Evolutionary conservation across 2,888 invertebrate species (phyloP).

Genomic region (Serripes groenlandicus): DNA sequence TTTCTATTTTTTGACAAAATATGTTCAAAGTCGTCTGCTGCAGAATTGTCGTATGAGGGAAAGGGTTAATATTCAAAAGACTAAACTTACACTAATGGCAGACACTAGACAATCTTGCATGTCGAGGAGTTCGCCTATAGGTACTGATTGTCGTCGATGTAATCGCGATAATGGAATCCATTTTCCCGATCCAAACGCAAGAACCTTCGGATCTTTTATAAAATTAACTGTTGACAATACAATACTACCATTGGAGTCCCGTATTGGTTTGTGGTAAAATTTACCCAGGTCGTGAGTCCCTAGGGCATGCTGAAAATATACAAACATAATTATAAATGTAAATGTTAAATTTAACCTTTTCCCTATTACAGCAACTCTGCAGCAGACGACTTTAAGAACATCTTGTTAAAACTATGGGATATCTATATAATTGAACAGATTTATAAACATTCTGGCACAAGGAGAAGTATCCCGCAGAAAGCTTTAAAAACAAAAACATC

Average conservation of each 20-base stretch:
- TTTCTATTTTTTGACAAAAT: no score
- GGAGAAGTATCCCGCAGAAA: no score
- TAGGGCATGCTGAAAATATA: constrained; percentile 92
- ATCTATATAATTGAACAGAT: no score
- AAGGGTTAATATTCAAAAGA: no score
- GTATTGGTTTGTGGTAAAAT: constrained; percentile 95
- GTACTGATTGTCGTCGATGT: constrained; percentile 90
- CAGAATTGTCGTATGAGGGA: no score
- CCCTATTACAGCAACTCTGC: no score
- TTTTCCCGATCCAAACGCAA: constrained; percentile 92
- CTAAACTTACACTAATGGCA: constrained; percentile 92
- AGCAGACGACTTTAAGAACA: no score
- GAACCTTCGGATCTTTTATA: constrained; percentile 93
- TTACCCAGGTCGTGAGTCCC: constrained; percentile 98
- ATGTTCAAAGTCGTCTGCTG: no score
- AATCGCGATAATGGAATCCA: constrained; percentile 96
- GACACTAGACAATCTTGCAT: constrained; percentile 86
- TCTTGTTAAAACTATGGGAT: no score
- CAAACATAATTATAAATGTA: background rate
- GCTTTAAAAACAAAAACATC: no score
- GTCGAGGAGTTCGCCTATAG: constrained; percentile 85
- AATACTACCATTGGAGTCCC: constrained; percentile 95
- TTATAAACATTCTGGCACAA: no score
- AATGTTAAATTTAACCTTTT: no score
- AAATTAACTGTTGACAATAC: constrained; percentile 94